phyloP scores from a whole-genome alignment of 2,113 vertebrate species.

The Eurypyga helias region DNA sequence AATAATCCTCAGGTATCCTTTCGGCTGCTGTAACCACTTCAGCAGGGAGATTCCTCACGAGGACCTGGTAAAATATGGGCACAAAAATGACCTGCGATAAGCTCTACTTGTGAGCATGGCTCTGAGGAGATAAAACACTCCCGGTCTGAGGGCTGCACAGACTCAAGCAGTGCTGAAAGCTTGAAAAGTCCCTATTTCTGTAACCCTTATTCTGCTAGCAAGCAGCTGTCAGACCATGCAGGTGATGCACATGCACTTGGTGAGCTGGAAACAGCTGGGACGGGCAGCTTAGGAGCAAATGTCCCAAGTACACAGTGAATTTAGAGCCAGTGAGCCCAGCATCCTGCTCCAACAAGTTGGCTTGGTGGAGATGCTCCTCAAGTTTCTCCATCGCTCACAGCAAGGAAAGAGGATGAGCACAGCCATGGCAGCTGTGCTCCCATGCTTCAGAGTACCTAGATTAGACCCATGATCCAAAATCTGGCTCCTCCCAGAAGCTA shows the following conservation, averaged over 20 bases:
- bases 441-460: neutral
- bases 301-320: neutral
- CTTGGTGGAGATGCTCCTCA: neutral
- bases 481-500: neutral
- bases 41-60: neutral
- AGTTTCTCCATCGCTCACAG: neutral
- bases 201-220: neutral
- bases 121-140: neutral
- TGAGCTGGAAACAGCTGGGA: neutral
- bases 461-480: neutral
- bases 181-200: rapidly evolving
- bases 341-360: neutral
- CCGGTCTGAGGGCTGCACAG: neutral
- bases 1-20: conserved; percentile 20
- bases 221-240: neutral
- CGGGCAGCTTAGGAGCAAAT: neutral
- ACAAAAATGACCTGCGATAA: neutral
- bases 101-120: neutral
- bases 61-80: neutral
- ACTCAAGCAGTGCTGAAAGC: neutral
- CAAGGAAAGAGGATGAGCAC: neutral
- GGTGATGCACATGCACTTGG: neutral
- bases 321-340: neutral
- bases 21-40: neutral
- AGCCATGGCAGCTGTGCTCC: rapidly evolving